Evolutionary conservation across 2,797 vertebrate genomes (phyloP), one percentile per base, ranked within the genome.

Genomic region (Galaxias olidus): DNA sequence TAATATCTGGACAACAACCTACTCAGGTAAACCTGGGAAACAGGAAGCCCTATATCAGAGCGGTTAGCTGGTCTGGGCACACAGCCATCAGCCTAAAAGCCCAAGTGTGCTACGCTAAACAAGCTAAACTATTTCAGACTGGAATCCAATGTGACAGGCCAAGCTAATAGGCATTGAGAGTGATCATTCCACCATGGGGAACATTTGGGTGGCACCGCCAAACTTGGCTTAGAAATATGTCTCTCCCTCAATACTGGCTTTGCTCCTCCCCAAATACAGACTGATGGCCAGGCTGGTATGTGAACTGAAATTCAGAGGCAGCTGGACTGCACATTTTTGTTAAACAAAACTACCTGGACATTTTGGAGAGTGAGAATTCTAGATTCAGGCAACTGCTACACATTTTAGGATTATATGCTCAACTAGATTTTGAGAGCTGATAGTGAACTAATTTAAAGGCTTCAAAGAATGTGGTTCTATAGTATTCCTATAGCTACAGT

Each of bases 91-190:
- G 79, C 79, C 81, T 84, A 7, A 4, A 43, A 13, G 57, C 67
- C 72, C 44, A 20, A 1, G 4, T 59, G 62, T 51, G 56, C 53
- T 61, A 45, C 63, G 50, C 64, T 79, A 80, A 82, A 68, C 4
- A 77, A 81, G 68, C 77, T 59, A 79, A 83, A 63, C 14, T 66
- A 59, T 66, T 11, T 42, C 68, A 74, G 79, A 88, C 77, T 61
- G 63, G 76, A 71, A 90, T 83, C 66, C 50, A 75, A 79, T 43
- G 75, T 57, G 90, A 87, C 89, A 84, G 75, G 65, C 79, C 42
- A 56, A 79, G 80, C 64, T 63, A 82, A 72, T 58, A 77, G 42
- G 8, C 20, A 82, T 89, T 89, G 74, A 89, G 75, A 42, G 42
- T 68, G 76, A 60, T 69, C 80, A 74, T 49, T 86, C 69, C 60